Conservation (phyloP, 1,140 invertebrate genomes). For the Orchestia grillus region DNA sequence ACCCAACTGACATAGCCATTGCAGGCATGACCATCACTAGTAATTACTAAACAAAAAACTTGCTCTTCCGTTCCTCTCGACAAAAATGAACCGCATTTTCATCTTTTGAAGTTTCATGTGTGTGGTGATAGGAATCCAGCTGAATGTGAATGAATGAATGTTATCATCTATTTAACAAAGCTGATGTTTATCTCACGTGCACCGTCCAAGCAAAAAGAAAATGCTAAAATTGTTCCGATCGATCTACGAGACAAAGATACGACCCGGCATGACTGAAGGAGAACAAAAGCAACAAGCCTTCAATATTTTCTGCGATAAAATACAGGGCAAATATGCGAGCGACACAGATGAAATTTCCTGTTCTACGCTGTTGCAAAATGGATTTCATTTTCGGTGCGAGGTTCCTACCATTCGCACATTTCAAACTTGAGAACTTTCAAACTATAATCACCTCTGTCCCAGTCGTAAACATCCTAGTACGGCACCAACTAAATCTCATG, state of each 20-base stretch:
- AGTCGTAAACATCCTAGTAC: not conserved
- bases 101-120: not conserved
- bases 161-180: not conserved
- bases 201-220: not conserved
- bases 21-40: not conserved
- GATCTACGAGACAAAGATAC: not conserved
- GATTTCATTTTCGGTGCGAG: not conserved
- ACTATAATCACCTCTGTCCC: not conserved
- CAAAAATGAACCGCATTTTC: not conserved
- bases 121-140: not conserved
- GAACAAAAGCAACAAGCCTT: not conserved
- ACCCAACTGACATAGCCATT: conserved; percentile 16
- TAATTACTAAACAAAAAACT: conserved; percentile 15
- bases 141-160: not conserved
- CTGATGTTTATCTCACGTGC: not conserved
- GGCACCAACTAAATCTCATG: not conserved
- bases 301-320: not conserved
- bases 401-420: not conserved
- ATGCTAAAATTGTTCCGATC: not conserved
- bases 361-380: not conserved
- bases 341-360: not conserved
- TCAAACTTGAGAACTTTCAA: not conserved
- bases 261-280: not conserved
- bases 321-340: not conserved
- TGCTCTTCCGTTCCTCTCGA: not conserved